A percentile compares a stretch with the other conserved stretches of the same genome.
Evolutionary conservation across 2,888 invertebrate species (phyloP).

Genomic region (Eupithecia exiguata): DNA sequence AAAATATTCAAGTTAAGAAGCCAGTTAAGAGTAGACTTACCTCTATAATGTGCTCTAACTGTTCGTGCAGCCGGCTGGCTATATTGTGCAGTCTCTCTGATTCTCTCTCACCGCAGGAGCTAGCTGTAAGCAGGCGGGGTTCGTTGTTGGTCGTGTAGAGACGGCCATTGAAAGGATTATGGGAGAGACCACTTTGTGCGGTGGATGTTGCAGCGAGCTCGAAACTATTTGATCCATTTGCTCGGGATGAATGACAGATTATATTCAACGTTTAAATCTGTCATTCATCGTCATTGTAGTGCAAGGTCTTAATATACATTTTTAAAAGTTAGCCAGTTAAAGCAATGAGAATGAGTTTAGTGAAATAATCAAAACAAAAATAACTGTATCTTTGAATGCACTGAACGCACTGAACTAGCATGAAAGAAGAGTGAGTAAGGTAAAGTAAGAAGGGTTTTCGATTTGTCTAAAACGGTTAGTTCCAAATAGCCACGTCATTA

Average conservation of each 20-base stretch:
- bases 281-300: neutral
- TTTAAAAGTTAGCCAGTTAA: no score
- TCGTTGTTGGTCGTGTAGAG: slow-evolving; percentile 23
- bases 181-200: slow-evolving; percentile 38
- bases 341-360: no score
- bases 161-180: slow-evolving; percentile 25
- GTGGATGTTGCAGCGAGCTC: slow-evolving; percentile 26
- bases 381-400: no score
- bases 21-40: slow-evolving; percentile 75
- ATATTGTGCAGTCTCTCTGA: slow-evolving; percentile 96
- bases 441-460: no score
- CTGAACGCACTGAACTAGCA: no score
- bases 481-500: neutral
- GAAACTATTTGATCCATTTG: neutral
- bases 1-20: slow-evolving; percentile 10
- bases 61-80: slow-evolving; percentile 97
- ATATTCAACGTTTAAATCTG: neutral
- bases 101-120: slow-evolving; percentile 86
- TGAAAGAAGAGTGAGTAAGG: no score
- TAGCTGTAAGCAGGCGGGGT: slow-evolving; percentile 61
- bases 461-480: no score
- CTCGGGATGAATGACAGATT: neutral
- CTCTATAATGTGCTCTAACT: slow-evolving; percentile 99
- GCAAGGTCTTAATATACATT: no score
- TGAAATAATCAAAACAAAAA: no score